Conservation (phyloP, 2,888 invertebrate genomes). For the Strigamia maritima region DNA sequence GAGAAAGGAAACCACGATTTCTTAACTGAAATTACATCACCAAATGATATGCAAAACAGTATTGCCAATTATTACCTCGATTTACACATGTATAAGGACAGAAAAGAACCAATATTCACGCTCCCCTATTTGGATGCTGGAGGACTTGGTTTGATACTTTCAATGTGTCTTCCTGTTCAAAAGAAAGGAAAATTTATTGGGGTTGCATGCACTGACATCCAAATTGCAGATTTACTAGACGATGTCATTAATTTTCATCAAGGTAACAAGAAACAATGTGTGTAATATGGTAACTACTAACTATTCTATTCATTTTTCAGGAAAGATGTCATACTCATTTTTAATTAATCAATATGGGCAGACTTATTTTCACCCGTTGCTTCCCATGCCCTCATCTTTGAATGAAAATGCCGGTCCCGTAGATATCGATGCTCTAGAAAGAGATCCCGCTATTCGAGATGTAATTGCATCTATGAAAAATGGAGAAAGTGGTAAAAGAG, state of each 20-base stretch:
- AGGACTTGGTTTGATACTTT: not conserved
- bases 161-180: conserved; percentile 31
- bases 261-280: too few relatives aligned
- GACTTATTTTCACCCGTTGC: conserved; percentile 11
- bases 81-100: not conserved
- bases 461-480: conserved; percentile 5
- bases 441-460: conserved; percentile 13
- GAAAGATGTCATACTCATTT: conserved; percentile 27
- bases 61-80: conserved; percentile 20
- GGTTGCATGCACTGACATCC: conserved; percentile 19
- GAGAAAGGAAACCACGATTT: not conserved
- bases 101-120: conserved; percentile 2
- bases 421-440: conserved; percentile 7
- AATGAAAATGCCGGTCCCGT: not conserved
- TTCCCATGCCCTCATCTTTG: not conserved
- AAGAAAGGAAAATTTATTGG: not conserved
- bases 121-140: conserved; percentile 36
- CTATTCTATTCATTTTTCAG: too few relatives aligned
- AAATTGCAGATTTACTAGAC: not conserved
- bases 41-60: conserved; percentile 15
- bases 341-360: not conserved
- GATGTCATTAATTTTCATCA: conserved; percentile 33
- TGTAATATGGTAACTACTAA: too few relatives aligned
- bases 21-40: conserved; percentile 21
- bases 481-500: not conserved